A percentile compares a stretch with the other conserved stretches of the same genome.
Evolutionary conservation across 1,140 invertebrate genomes (phyloP).

Genomic region (Lethocerus indicus): DNA sequence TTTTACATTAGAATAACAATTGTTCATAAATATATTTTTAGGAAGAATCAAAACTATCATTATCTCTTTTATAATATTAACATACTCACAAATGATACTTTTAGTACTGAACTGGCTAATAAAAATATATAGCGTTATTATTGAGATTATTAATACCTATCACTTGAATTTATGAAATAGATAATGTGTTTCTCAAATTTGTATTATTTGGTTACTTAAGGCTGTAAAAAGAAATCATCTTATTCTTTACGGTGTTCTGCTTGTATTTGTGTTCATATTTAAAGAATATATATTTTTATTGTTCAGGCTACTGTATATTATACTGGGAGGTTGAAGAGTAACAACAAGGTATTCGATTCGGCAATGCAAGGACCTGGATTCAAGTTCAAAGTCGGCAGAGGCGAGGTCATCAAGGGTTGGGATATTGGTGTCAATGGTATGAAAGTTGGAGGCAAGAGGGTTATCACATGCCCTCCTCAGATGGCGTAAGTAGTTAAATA

Average conservation of each 20-base stretch:
- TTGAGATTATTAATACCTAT: too few relatives aligned
- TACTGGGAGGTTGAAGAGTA: slow-evolving; percentile 53
- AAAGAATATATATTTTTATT: slow-evolving; percentile 8
- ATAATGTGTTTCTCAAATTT: too few relatives aligned
- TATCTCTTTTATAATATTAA: too few relatives aligned
- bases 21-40: too few relatives aligned
- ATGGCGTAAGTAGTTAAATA: slow-evolving; percentile 51
- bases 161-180: too few relatives aligned
- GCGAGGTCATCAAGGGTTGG: slow-evolving; percentile 85
- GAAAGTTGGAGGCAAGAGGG: slow-evolving; percentile 84
- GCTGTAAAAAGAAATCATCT: too few relatives aligned
- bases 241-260: background rate
- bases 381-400: slow-evolving; percentile 64
- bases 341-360: slow-evolving; percentile 68
- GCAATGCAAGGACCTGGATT: slow-evolving; percentile 56
- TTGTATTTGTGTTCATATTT: background rate
- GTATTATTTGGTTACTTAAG: too few relatives aligned
- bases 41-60: too few relatives aligned
- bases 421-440: slow-evolving; percentile 73
- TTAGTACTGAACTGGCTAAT: too few relatives aligned
- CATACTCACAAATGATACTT: too few relatives aligned
- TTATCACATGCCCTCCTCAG: slow-evolving; percentile 61
- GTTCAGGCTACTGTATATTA: slow-evolving; percentile 54
- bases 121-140: too few relatives aligned
- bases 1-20: too few relatives aligned